Evolutionary conservation across 2,888 invertebrate species (phyloP), one percentile per base, ranked within the genome.

Genomic region (Pharmacophagus antenor): DNA sequence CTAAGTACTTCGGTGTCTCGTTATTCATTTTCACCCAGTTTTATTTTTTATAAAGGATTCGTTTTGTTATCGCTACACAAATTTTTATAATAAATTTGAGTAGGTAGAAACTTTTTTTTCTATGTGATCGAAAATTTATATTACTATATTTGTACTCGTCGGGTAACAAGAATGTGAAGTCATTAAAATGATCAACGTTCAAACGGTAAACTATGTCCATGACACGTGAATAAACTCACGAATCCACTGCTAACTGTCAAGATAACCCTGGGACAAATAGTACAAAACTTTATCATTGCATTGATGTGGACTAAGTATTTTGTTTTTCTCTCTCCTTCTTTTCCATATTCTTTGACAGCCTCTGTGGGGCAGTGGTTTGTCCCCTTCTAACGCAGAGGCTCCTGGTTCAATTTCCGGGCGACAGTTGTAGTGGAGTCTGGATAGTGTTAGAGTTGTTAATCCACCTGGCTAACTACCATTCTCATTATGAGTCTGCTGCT

Each of bases 181-280:
- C 37, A 47, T 56, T 56, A 48, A 48, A 10, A 37, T 47, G 37
- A 56, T 56, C 47, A 27, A 47, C 17, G 17, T 47, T 55, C 56
- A 37, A 56, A 48, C 56, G 56, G 47, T 56, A 56, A 55, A 56
- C 31, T 22, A 55, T 47, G 20, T 47, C 4, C 31, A 47, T 21
- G 31, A 37, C 37, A 15, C 56, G 23, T 20, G 41, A 56, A 56
- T 49, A 50, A n/a, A 50, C 44, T 57, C 42, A 10, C 6, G 21
- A 44, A 44, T 57, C 21, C 25, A 44, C 50, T 57, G 27, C 23
- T 50, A 57, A 57, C 25, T 57, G 42, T 44, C 15, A 4, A 25
- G 56, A 57, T 57, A 57, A 57, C 56, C 56, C 27, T 25, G 5
- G 17, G 21, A n/a, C 12, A n/a, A 17, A 25, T 25, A 17, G 20